Conservation (phyloP, 2,888 invertebrate genomes). For the Choristoneura rosaceana region DNA sequence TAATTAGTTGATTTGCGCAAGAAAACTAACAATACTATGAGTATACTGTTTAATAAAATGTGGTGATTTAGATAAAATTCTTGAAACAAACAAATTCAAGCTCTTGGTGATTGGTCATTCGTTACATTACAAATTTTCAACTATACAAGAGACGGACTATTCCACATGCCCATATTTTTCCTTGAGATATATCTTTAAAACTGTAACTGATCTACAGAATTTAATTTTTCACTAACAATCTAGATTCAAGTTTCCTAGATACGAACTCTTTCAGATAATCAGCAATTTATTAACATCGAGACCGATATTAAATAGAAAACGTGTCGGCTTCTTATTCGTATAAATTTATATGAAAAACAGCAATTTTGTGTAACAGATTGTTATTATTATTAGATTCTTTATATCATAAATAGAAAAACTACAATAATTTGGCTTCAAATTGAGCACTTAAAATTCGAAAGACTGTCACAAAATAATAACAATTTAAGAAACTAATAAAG, state of each 20-base stretch:
- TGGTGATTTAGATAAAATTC: slow-evolving; percentile 26
- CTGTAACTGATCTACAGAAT: background rate
- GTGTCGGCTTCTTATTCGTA: background rate
- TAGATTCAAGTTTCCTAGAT: background rate
- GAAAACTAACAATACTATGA: slow-evolving; percentile 45
- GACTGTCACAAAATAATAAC: background rate
- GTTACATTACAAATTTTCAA: slow-evolving; percentile 19
- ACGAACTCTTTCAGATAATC: background rate
- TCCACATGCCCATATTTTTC: slow-evolving; percentile 5
- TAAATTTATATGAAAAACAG: background rate
- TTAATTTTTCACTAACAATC: background rate
- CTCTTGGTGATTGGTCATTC: slow-evolving; percentile 38
- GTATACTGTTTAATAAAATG: slow-evolving; percentile 32
- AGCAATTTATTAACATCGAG: slow-evolving; percentile 1
- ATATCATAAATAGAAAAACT: slow-evolving; percentile 42
- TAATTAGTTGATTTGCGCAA: slow-evolving; percentile 50
- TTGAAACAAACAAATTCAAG: slow-evolving; percentile 38
- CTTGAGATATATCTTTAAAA: background rate
- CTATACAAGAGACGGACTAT: background rate
- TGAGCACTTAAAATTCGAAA: slow-evolving; percentile 52
- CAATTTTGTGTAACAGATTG: slow-evolving; percentile 22
- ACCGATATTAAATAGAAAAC: background rate
- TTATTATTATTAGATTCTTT: background rate
- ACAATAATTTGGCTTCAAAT: slow-evolving; percentile 63
- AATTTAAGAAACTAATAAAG: background rate